Conservation (phyloP, 37 sponge, comb jelly and placozoan species). For the Mnemiopsis leidyi region DNA sequence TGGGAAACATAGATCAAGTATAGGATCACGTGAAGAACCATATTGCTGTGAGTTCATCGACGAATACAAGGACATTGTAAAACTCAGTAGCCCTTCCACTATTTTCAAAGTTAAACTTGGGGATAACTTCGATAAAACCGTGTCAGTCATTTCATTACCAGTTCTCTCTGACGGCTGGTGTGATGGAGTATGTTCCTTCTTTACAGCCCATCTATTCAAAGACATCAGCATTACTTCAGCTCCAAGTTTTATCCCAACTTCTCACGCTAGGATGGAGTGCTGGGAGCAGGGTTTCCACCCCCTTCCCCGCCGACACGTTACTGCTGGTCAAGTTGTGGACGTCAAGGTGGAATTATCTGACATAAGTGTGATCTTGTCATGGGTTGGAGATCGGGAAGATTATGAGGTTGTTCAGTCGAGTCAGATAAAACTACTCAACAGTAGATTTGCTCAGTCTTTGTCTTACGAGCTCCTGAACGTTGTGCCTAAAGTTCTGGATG, state of each 20-base stretch:
- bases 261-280: not conserved
- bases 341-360: not conserved
- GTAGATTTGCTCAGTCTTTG: not conserved
- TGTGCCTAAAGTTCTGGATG: not conserved
- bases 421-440: not conserved
- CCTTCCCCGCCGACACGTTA: not conserved
- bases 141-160: not conserved
- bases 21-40: not conserved
- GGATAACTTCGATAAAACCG: not conserved
- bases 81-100: not conserved
- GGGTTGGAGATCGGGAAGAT: not conserved
- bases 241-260: not conserved
- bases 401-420: not conserved
- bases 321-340: not conserved
- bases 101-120: not conserved
- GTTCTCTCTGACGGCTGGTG: not conserved
- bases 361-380: not conserved
- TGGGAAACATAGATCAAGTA: not conserved
- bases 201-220: conserved; percentile 2
- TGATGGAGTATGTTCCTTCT: not conserved
- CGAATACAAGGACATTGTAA: not conserved
- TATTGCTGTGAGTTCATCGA: conserved; percentile 42
- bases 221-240: not conserved
- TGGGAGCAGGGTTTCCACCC: conserved; percentile 66
- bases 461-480: not conserved